Percentiles rank a stretch among this genome's conserved stretches.
Evolutionary conservation across 2,888 invertebrate species (phyloP).

Genomic region (Aspidapion aeneum): DNA sequence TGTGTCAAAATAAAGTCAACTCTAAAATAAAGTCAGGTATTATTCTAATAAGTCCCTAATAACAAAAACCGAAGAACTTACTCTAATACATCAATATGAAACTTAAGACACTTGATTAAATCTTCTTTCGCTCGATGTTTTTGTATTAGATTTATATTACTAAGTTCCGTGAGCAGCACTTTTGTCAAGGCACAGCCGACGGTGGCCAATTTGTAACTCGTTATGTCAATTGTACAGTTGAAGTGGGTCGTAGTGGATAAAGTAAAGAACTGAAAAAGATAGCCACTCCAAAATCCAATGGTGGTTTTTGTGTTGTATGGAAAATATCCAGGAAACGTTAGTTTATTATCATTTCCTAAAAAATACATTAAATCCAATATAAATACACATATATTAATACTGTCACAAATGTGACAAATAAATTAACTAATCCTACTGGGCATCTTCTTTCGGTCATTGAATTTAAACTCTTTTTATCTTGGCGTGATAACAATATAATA

Average conservation of each 20-base stretch:
- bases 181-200: neutral
- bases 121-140: neutral
- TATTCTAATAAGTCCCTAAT: too few species aligned
- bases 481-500: too few species aligned
- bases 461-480: too few species aligned
- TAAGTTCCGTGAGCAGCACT: neutral
- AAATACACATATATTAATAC: too few species aligned
- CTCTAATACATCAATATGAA: neutral
- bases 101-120: neutral
- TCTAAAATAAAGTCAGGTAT: too few species aligned
- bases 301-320: neutral
- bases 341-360: too few species aligned
- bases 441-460: too few species aligned
- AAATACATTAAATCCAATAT: too few species aligned
- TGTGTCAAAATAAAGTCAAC: too few species aligned
- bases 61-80: too few species aligned
- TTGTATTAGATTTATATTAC: neutral
- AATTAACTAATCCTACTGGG: too few species aligned
- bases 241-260: neutral
- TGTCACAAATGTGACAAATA: too few species aligned
- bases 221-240: neutral
- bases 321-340: neutral
- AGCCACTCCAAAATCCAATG: neutral
- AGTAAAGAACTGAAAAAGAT: neutral
- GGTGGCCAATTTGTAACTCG: neutral